Base-by-base conservation (phyloP, 2,113 vertebrate species). In the Lophura nycthemera region DNA sequence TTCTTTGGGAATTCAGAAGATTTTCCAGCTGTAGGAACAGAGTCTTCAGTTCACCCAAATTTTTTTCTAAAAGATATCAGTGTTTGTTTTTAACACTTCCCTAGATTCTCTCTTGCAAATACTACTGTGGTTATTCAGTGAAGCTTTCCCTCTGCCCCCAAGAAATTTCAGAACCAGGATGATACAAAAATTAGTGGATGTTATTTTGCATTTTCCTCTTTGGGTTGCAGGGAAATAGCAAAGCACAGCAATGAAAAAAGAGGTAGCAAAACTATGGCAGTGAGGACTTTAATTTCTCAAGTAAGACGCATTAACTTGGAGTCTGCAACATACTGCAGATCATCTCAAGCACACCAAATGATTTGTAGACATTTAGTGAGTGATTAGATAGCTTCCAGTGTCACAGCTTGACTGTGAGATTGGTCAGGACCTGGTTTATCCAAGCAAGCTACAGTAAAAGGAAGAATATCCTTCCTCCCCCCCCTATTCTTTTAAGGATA, bases 151-250 rank as follows among this genome's bases (percentile, higher is more conserved):
- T 4, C 22, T 66, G 36, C 47, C 52, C 11, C 79, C 1, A 1
- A 65, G 30, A 40, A 66, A 73, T 80, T 89, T 91, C n/a, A 64
- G 50, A 87, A 71, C 45, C 75, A 56, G 60, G 54, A 74, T 80
- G 34, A 66, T 20, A 83, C 19, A 82, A 63, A 90, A 54, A 50
- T 63, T 78, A 34, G 57, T 57, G 42, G 32, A 79, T 19, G 10
- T 38, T 89, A 45, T 70, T 93, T 92, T 66, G 20, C 93, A 36
- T 89, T 93, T 91, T 47, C 40, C 59, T 60, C 75, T 93, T 92
- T 71, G 67, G 40, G 30, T 6, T 56, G 21, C 22, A 89, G 75
- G 65, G 60, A 93, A 87, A 73, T 59, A 30, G 75, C 18, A 81
- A 47, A 73, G 63, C 1, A 8, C 56, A 48, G 13, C 12, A 8